A percentile compares a stretch with the other conserved stretches of the same genome.
These are phyloP conservation scores for Agapostemon virescens DNA, from an alignment of 2,888 invertebrate species.

Conservation along the genomic window DNA sequence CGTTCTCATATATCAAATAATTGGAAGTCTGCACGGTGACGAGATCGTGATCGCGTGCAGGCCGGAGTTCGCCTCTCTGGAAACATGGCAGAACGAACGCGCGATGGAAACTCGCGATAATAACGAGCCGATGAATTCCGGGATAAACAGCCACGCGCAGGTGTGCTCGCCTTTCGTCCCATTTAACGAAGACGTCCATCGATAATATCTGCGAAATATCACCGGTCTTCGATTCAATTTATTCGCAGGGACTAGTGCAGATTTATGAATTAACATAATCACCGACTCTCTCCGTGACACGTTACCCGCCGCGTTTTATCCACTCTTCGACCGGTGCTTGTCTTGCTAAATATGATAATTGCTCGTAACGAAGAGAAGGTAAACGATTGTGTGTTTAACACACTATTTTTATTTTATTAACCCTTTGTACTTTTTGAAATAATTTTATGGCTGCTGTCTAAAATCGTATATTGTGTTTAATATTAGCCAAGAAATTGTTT, in stretches of 20 bases:
- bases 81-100: neutral
- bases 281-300: too few relatives aligned
- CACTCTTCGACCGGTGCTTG: too few relatives aligned
- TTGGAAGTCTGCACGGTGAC: neutral
- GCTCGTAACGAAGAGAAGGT: too few relatives aligned
- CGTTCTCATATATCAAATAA: constrained; percentile 6
- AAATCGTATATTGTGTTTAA: too few relatives aligned
- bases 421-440: too few relatives aligned
- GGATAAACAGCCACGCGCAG: constrained; percentile 4
- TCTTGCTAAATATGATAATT: too few relatives aligned
- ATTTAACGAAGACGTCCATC: constrained; percentile 13
- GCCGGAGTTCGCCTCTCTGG: neutral
- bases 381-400: too few relatives aligned
- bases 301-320: neutral
- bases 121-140: constrained; percentile 7
- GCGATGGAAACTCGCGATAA: constrained; percentile 30
- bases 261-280: neutral
- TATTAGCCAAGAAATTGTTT: too few relatives aligned
- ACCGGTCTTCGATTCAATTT: constrained; percentile 22
- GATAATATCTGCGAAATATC: constrained; percentile 25
- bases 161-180: neutral
- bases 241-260: neutral
- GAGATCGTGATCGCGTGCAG: constrained; percentile 1
- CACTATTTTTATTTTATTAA: too few relatives aligned
- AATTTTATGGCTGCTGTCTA: too few relatives aligned